Evolutionary conservation across 2,113 vertebrate species (phyloP).

Genomic region (Pseudonaja textilis): DNA sequence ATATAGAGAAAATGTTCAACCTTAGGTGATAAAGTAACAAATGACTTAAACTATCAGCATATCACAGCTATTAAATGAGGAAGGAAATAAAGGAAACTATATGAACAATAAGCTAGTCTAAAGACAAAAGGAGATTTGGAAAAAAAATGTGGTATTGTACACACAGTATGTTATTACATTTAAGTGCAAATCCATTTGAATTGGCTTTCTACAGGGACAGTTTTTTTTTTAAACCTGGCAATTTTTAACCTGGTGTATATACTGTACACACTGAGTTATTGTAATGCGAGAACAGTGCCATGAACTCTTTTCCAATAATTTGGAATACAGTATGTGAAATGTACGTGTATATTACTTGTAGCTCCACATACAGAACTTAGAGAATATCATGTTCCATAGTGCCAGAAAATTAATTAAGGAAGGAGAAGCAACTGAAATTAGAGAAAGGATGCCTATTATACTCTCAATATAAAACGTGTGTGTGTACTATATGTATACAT

Average conservation of each 20-base stretch:
- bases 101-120: background rate
- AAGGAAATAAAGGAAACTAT: background rate
- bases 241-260: too few relatives aligned
- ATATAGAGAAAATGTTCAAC: background rate
- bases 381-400: background rate
- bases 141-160: background rate
- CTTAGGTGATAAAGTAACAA: background rate
- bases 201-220: background rate
- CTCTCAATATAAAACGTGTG: background rate
- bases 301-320: background rate
- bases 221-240: background rate
- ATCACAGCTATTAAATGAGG: background rate
- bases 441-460: background rate
- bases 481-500: background rate
- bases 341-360: background rate
- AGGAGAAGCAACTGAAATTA: background rate
- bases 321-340: background rate
- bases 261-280: background rate
- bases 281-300: background rate
- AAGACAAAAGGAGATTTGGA: background rate
- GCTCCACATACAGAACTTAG: background rate
- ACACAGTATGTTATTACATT: background rate
- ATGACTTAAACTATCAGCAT: background rate
- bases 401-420: slow-evolving; percentile 5
- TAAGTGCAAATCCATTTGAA: background rate